Evolutionary conservation across 2,113 vertebrate species (phyloP), one percentile per base, ranked within the genome.

Genomic region (Miniopterus natalensis): DNA sequence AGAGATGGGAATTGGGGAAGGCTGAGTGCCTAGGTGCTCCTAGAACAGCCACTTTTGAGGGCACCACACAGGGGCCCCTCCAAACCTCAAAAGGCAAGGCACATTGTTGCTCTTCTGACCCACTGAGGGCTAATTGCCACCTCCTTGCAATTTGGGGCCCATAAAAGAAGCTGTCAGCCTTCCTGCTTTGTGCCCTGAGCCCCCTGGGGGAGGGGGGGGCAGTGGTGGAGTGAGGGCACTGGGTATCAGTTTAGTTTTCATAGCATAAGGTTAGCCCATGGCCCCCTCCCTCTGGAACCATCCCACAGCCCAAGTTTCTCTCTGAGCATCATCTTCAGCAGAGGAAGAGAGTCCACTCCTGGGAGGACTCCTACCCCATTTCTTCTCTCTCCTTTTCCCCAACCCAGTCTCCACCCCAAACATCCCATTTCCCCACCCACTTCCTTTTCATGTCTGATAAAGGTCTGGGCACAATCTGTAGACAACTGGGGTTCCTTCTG

Each of bases 71-170:
- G 47, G 59, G 11, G 13, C 51, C 65, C 29, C 66, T 90, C n/a
- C 23, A 84, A 74, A 23, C 40, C 75, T 57, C 7, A 86, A 84
- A 90, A 74, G 40, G 31, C 61, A 88, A 21, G 31, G 6, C 25
- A 78, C n/a, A 13, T 21, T 51, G 36, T 53, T 51, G 73, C 25
- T 96, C 73, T 42, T 63, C 80, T 92, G 88, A 97, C 92, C 92
- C 94, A 95, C 73, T 91, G 78, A 91, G 27, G 40, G 68, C 83
- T 97, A 95, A 92, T 89, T 93, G 86, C 90, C 87, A 94, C 94
- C 78, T 96, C 45, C 61, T 78, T 85, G 78, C 47, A 79, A 85
- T 81, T 66, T 93, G 70, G 51, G n/a, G 57, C 85, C 80, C 88
- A 61, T 94, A 75, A 95, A 97, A 81, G 20, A 45, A 85, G 75